Conservation (phyloP, 2,113 vertebrate species). For the Redunca redunca region DNA sequence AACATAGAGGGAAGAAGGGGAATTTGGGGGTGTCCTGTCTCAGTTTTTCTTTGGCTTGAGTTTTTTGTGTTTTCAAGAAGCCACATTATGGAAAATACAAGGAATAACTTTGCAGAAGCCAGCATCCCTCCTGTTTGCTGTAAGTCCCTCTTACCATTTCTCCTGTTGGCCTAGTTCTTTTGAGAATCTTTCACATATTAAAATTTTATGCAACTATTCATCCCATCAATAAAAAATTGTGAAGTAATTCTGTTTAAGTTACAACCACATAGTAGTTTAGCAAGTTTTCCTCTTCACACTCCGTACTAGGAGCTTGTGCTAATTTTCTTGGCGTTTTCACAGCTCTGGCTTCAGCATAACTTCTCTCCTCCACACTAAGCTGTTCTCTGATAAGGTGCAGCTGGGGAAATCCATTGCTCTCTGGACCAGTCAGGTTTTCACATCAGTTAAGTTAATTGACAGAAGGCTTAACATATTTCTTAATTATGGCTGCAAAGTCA, state of each 20-base stretch:
- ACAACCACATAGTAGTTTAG: neutral
- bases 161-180: neutral
- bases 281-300: constrained; percentile 17
- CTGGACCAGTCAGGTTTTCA: constrained; percentile 71
- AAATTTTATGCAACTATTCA: neutral
- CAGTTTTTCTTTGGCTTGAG: neutral
- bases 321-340: constrained; percentile 27
- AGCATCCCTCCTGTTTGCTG: neutral
- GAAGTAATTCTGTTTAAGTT: constrained; percentile 44
- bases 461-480: constrained; percentile 77
- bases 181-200: neutral
- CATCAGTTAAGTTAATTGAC: constrained; percentile 77
- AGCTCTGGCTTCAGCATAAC: constrained; percentile 38
- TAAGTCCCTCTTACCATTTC: neutral
- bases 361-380: constrained; percentile 52
- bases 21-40: neutral
- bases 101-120: neutral
- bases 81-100: neutral
- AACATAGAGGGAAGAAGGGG: neutral
- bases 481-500: constrained; percentile 70
- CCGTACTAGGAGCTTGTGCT: constrained; percentile 19
- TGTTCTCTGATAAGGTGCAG: constrained; percentile 72
- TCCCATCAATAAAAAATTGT: constrained; percentile 28
- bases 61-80: neutral
- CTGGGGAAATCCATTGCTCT: constrained; percentile 65